These are phyloP conservation scores for Brachypteracias leptosomus DNA, from an alignment of 2,113 vertebrate species.

Conservation along the genomic window DNA sequence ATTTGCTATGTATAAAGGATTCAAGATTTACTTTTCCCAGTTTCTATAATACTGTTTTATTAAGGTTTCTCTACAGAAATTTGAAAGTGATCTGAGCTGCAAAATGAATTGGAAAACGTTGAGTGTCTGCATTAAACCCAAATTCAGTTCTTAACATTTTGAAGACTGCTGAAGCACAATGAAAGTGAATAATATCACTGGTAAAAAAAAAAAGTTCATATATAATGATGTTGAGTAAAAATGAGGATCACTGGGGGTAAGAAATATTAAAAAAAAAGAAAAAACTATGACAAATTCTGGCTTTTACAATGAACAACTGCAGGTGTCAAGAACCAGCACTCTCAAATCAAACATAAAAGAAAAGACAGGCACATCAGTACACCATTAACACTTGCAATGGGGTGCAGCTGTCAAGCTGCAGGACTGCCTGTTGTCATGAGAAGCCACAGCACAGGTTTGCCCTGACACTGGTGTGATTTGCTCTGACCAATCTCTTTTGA, in stretches of 20 bases:
- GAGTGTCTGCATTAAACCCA: neutral
- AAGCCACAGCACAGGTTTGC: neutral
- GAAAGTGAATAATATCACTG: neutral
- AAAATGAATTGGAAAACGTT: neutral
- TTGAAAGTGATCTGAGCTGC: neutral
- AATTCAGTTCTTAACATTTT: neutral
- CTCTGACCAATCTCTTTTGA: conserved; percentile 3
- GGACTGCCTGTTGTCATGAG: neutral
- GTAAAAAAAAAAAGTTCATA: neutral
- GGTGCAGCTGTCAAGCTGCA: neutral
- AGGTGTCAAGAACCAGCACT: neutral
- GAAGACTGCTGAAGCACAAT: neutral
- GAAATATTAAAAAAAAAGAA: neutral
- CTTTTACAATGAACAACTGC: neutral
- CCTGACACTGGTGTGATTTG: conserved; percentile 20
- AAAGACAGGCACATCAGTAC: neutral
- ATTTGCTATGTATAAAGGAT: neutral
- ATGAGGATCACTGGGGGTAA: neutral
- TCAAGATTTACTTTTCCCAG: neutral
- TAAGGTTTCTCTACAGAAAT: neutral
- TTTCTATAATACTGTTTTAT: neutral
- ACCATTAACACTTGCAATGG: neutral
- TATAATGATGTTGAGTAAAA: neutral
- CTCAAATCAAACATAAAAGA: neutral
- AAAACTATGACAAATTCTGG: neutral